Percentiles rank a stretch among this genome's conserved stretches.
These are phyloP conservation scores for Turritopsis rubra DNA, from an alignment of 30 jellyfish, hydroid and myxozoan species.

Conservation along the genomic window DNA sequence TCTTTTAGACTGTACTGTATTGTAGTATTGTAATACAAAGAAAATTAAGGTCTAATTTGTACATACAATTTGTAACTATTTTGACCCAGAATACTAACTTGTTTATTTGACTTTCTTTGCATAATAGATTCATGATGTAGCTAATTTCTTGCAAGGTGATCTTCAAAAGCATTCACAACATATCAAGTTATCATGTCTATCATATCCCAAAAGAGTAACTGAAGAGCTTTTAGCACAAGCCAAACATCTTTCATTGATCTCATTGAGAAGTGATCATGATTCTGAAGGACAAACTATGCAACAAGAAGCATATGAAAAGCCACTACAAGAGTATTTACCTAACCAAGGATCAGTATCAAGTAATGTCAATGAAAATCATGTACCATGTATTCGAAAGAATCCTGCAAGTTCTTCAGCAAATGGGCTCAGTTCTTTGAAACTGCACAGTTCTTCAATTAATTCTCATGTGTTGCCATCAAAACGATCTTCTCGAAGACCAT, in stretches of 20 bases:
- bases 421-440: neutral
- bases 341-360: neutral
- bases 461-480: neutral
- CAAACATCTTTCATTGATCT: neutral
- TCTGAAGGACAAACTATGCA: neutral
- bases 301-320: neutral
- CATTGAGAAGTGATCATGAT: neutral
- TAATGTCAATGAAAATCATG: neutral
- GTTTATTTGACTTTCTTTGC: neutral
- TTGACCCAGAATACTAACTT: neutral
- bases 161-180: constrained; percentile 18
- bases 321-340: neutral
- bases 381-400: neutral
- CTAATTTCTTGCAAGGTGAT: constrained; percentile 34
- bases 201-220: neutral
- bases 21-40: too few species aligned
- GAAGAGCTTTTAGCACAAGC: neutral
- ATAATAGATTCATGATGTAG: constrained; percentile 13
- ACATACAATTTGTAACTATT: too few species aligned
- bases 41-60: too few species aligned
- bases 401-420: neutral
- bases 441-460: neutral
- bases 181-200: neutral
- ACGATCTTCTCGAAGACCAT: constrained; percentile 9
- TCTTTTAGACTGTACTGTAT: too few species aligned